Base-by-base conservation (phyloP, 1,140 invertebrate genomes). In the Vanessa tameamea region DNA sequence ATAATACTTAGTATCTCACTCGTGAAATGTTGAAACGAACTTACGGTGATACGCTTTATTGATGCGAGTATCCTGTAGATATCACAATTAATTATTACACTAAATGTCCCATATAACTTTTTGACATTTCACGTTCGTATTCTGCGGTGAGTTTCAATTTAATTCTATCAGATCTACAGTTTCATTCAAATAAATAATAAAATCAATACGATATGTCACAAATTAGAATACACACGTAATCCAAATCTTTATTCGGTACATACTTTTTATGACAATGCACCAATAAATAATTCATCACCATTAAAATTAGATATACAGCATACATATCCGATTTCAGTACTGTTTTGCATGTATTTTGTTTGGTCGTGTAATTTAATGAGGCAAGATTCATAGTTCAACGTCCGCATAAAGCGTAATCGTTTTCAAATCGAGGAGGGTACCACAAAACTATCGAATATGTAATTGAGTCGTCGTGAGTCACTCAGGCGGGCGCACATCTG, bases 381-480 rank as follows among this genome's bases (percentile, higher is more conserved):
- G 47, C 55, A 16, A 61, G 51, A 67, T 64, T 69, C 61, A 68
- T 57, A 76, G 88, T 87, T 88, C 83, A 83, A 82, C 64, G 82
- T 63, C 78, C 86, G 75, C 80, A 69, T 83, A 83, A 82, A 85
- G 64, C 67, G 76, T 82, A 83, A 86, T 87, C 80, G 86, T 85
- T 85, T 84, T 85, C 69, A 71, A 78, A 85, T 88, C 81, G 82
- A 80, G 78, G 79, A 77, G 79, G 78, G 80, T 66, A 78, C 70
- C 69, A 72, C 81, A 85, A 87, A 89, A 87, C 87, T 88, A 87
- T 91, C 88, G 87, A 91, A 90, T 90, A 83, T 89, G 89, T 90
- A 92, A 90, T 92, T 89, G 89, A 91, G 89, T 88, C 88, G 87
- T 91, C 79, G 83, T 90, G 90, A 92, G 82, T 92, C 87, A 89